Conservation (phyloP, 2,888 invertebrate genomes). For the Chelonus formosanus region DNA sequence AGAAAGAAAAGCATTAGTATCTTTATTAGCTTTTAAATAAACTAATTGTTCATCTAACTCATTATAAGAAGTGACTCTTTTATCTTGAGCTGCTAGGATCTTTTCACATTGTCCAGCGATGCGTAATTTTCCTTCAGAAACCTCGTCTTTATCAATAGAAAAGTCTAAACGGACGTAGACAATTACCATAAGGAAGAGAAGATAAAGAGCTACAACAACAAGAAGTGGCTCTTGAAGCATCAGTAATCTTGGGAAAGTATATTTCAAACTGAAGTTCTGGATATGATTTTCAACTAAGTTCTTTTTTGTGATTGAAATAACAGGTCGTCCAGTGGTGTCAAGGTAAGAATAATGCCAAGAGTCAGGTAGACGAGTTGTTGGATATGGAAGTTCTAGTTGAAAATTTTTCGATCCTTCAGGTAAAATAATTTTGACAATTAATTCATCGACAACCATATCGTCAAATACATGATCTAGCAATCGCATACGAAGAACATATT, state of each 20-base stretch:
- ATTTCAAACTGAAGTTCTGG: constrained; percentile 89
- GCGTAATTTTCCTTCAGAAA: constrained; percentile 65
- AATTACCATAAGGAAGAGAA: constrained; percentile 90
- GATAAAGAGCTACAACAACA: constrained; percentile 86
- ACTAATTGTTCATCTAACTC: constrained; percentile 71
- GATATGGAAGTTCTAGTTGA: constrained; percentile 82
- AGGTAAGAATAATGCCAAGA: constrained; percentile 90
- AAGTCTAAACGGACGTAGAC: constrained; percentile 96
- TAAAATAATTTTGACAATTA: constrained; percentile 87
- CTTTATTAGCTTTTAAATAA: constrained; percentile 71
- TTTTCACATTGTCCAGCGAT: constrained; percentile 68
- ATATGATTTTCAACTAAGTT: constrained; percentile 97
- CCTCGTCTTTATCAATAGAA: constrained; percentile 81
- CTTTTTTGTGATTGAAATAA: constrained; percentile 80
- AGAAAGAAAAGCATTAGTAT: constrained; percentile 64
- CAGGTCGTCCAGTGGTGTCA: constrained; percentile 92
- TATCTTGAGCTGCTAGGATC: constrained; percentile 70
- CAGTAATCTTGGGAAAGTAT: constrained; percentile 84
- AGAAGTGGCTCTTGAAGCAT: constrained; percentile 94
- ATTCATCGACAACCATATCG: constrained; percentile 93
- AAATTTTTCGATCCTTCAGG: constrained; percentile 92
- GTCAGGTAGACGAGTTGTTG: constrained; percentile 78
- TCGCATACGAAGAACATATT: constrained; percentile 89
- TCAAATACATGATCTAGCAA: constrained; percentile 97
- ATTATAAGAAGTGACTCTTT: constrained; percentile 70